These are phyloP conservation scores for Propithecus coquereli DNA, from an alignment of 2,113 vertebrate genomes.

Conservation along the genomic window DNA sequence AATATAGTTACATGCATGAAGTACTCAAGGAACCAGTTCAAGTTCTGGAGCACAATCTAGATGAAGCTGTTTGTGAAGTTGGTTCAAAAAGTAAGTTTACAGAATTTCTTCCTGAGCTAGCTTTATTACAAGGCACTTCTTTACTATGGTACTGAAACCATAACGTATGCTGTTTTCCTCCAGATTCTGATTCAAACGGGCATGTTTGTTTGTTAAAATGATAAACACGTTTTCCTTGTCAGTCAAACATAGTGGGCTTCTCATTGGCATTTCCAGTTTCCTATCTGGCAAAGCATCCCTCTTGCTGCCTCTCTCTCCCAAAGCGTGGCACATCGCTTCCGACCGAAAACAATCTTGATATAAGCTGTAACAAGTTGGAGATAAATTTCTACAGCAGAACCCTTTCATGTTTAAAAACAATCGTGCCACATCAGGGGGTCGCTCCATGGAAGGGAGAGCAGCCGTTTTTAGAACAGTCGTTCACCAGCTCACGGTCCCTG, in stretches of 20 bases:
- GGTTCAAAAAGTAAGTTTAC: not conserved
- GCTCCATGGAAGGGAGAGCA: not conserved
- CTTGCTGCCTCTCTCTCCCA: not conserved
- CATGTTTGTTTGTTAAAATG: not conserved
- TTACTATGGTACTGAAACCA: not conserved
- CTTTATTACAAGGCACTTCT: not conserved
- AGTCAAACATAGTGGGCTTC: not conserved
- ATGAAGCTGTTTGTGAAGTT: not conserved
- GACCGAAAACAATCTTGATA: not conserved
- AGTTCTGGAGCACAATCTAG: not conserved
- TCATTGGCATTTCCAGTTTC: constrained; percentile 53
- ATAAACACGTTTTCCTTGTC: not conserved
- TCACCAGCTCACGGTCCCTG: not conserved
- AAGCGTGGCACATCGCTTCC: not conserved
- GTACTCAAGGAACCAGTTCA: not conserved
- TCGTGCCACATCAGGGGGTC: not conserved
- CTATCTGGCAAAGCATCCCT: not conserved
- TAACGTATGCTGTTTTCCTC: not conserved
- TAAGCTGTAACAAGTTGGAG: constrained; percentile 26
- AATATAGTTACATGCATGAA: not conserved
- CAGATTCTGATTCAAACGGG: not conserved
- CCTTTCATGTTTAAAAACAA: not conserved
- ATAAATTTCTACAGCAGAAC: not conserved
- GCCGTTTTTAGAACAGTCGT: not conserved
- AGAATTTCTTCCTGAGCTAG: not conserved